These are phyloP conservation scores for Zhengitettix transpicula DNA, from an alignment of 2,888 invertebrate species.

Conservation along the genomic window DNA sequence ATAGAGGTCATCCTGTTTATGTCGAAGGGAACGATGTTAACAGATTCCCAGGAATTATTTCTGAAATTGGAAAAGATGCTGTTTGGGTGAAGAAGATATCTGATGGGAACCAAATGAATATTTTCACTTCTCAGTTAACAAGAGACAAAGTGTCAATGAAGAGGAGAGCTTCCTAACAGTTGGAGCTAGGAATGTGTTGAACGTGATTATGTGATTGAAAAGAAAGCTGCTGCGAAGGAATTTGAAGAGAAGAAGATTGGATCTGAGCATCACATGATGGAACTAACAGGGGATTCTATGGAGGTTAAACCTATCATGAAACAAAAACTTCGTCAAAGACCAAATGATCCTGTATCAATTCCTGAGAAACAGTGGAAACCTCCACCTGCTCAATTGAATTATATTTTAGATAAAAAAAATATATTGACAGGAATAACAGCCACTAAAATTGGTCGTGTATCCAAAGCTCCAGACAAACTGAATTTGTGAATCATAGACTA, in stretches of 20 bases:
- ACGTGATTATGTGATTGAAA: constrained; percentile 71
- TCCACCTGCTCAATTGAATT: constrained; percentile 70
- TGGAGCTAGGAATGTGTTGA: constrained; percentile 80
- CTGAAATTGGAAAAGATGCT: constrained; percentile 78
- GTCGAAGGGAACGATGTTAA: constrained; percentile 76
- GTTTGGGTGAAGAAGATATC: constrained; percentile 79
- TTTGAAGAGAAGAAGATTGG: constrained; percentile 94
- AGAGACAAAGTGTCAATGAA: constrained; percentile 80
- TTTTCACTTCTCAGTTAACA: constrained; percentile 67
- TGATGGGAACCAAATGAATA: constrained; percentile 64
- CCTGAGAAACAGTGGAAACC: constrained; percentile 71
- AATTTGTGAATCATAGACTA: too few species aligned
- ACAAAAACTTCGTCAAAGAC: constrained; percentile 74
- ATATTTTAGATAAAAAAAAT: constrained; percentile 77
- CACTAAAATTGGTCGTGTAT: too few species aligned
- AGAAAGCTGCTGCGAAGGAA: constrained; percentile 76
- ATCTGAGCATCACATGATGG: constrained; percentile 76
- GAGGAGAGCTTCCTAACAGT: constrained; percentile 58
- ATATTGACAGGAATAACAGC: too few species aligned
- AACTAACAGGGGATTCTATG: constrained; percentile 74
- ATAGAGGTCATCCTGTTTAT: constrained; percentile 82
- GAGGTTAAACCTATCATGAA: constrained; percentile 94
- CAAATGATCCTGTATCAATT: constrained; percentile 83
- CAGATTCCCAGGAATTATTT: constrained; percentile 76
- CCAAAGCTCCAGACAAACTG: too few species aligned